phyloP scores from a whole-genome alignment of 2,888 invertebrate species.

The Acanthoscelides obtectus region DNA sequence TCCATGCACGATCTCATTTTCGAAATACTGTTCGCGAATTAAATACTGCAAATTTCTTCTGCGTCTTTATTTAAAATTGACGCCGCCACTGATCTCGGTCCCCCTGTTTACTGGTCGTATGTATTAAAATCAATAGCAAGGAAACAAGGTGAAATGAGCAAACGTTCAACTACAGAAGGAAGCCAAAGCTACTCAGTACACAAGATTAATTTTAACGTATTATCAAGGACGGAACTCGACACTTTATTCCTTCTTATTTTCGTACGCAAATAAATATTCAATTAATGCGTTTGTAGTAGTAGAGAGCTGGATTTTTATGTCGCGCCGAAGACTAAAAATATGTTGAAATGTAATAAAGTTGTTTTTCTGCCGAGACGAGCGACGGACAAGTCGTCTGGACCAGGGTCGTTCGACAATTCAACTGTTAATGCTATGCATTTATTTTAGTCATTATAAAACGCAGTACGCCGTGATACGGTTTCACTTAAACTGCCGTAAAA shows the following conservation, averaged over 20 bases:
- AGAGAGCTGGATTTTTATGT: background rate
- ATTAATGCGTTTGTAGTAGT: background rate
- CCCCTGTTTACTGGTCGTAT: background rate
- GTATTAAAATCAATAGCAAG: background rate
- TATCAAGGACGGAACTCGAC: background rate
- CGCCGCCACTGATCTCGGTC: background rate
- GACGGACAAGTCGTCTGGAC: background rate
- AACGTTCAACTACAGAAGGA: background rate
- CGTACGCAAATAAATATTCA: background rate
- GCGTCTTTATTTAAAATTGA: background rate
- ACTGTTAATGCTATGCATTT: background rate
- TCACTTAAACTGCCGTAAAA: background rate
- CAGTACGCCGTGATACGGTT: background rate
- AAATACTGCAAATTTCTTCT: too few relatives aligned
- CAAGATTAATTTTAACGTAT: background rate
- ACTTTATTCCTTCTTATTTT: background rate
- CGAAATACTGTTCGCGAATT: too few relatives aligned
- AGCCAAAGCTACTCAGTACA: background rate
- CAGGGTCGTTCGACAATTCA: background rate
- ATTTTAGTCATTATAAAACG: background rate
- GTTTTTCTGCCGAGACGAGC: background rate
- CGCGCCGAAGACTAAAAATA: background rate
- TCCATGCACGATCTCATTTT: too few relatives aligned
- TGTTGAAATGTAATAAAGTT: background rate
- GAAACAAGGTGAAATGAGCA: background rate